Evolutionary conservation across 2,113 vertebrate genomes (phyloP).

Genomic region (Tringa solitaria): DNA sequence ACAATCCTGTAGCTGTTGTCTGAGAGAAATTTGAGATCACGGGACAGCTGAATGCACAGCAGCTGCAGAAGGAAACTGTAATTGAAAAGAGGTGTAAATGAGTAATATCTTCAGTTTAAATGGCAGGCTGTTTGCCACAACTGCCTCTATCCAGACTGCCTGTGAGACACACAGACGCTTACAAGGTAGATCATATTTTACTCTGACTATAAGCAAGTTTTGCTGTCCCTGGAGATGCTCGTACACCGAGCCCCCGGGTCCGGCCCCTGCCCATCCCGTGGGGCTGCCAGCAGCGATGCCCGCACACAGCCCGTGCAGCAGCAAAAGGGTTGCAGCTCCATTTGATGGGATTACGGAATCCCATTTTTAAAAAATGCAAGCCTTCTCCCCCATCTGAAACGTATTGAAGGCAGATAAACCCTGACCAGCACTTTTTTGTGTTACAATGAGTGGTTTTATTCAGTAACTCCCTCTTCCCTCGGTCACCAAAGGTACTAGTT

Average conservation of each 20-base stretch:
- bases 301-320: constrained; percentile 66
- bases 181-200: not conserved
- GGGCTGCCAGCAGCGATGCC: not conserved
- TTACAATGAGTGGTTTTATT: constrained; percentile 32
- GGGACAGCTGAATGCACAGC: not conserved
- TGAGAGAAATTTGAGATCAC: not conserved
- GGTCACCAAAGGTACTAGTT: constrained; percentile 37
- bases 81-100: not conserved
- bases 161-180: not conserved
- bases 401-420: constrained; percentile 59
- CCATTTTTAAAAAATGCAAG: constrained; percentile 72
- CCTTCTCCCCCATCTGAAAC: constrained; percentile 62
- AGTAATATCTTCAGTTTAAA: not conserved
- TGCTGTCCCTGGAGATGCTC: not conserved
- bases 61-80: not conserved
- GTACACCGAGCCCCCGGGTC: accelerated
- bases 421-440: constrained; percentile 38
- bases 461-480: not conserved
- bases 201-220: not conserved
- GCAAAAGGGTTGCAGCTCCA: constrained; percentile 86
- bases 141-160: not conserved
- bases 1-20: not conserved
- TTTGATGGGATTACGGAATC: constrained; percentile 51
- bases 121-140: not conserved
- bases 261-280: not conserved